These are phyloP conservation scores for Aurelia sp. DNA, from an alignment of 30 jellyfish, hydroid and myxozoan species.

Conservation along the genomic window DNA sequence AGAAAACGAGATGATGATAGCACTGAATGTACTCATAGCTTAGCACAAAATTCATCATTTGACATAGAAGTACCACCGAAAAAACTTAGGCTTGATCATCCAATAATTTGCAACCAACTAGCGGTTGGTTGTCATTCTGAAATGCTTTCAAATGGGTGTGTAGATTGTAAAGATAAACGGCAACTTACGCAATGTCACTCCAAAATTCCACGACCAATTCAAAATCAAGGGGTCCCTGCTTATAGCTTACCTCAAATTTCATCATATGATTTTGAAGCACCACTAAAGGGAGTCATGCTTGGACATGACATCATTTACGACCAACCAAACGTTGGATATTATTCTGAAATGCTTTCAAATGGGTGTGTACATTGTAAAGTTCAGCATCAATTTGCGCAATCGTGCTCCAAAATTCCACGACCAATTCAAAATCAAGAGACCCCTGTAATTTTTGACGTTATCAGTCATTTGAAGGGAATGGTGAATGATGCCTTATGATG, in stretches of 20 bases:
- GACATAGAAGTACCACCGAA: too few relatives aligned
- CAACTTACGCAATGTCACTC: neutral
- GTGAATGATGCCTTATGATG: too few relatives aligned
- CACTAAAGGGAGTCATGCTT: too few relatives aligned
- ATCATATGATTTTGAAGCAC: neutral
- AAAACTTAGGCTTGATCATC: too few relatives aligned
- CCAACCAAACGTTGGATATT: too few relatives aligned
- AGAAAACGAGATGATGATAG: neutral
- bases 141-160: neutral
- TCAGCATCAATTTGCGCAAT: neutral
- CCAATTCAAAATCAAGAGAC: neutral
- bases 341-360: neutral
- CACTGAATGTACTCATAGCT: neutral
- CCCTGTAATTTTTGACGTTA: too few relatives aligned
- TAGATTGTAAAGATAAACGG: neutral
- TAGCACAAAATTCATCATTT: neutral
- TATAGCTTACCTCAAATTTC: neutral
- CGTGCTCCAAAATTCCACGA: neutral
- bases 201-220: neutral
- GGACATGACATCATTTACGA: too few relatives aligned
- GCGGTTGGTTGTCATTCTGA: too few relatives aligned
- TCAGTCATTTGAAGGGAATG: too few relatives aligned
- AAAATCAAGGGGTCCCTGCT: too few relatives aligned
- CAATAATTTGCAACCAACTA: too few relatives aligned
- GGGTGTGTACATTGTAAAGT: neutral